Conservation (phyloP, 2,888 invertebrate genomes). For the Lasioglossum morio region DNA sequence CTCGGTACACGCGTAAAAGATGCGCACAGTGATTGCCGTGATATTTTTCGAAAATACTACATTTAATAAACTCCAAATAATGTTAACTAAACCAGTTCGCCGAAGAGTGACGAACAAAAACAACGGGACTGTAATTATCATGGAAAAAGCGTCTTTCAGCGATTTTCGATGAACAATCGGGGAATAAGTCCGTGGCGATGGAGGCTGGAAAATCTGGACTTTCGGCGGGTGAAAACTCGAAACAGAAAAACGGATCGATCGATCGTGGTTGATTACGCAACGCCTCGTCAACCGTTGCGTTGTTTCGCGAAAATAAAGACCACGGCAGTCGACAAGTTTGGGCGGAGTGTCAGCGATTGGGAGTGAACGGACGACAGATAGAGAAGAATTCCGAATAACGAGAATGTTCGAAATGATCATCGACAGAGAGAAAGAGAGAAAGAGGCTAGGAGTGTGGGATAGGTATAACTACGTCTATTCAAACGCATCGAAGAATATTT, state of each 20-base stretch:
- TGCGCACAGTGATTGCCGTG: too few relatives aligned
- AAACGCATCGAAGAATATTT: too few relatives aligned
- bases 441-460: too few relatives aligned
- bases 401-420: conserved; percentile 6
- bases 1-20: neutral
- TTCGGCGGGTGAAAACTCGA: neutral
- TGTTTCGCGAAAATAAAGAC: conserved; percentile 1
- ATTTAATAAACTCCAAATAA: too few relatives aligned
- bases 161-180: neutral
- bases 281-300: conserved; percentile 15
- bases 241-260: neutral
- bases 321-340: conserved; percentile 2
- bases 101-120: too few relatives aligned
- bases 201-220: neutral
- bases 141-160: neutral
- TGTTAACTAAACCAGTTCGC: too few relatives aligned
- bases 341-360: conserved; percentile 3
- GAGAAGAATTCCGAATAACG: conserved; percentile 15
- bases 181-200: neutral
- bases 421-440: too few relatives aligned
- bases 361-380: neutral
- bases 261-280: conserved; percentile 1
- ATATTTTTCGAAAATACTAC: too few relatives aligned
- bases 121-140: too few relatives aligned
- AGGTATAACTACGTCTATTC: too few relatives aligned